phyloP scores from a whole-genome alignment of 2,888 invertebrate genomes.

The Tridacna crocea region DNA sequence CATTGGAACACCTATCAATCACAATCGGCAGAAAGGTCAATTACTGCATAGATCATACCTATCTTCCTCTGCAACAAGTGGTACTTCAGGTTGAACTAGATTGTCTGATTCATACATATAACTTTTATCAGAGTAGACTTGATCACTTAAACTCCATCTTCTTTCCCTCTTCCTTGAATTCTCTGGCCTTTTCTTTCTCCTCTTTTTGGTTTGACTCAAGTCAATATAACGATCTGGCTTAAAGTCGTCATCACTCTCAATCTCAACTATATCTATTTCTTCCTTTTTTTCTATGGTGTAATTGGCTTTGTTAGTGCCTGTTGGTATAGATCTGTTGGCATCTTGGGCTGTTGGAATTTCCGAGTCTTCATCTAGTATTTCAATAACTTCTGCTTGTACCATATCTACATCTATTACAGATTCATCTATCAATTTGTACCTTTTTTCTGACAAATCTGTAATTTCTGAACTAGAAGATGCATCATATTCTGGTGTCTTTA shows the following conservation, averaged over 20 bases:
- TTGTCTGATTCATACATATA: too few species aligned
- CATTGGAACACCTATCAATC: too few species aligned
- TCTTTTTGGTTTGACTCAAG: not conserved
- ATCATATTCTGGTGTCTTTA: too few species aligned
- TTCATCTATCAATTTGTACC: not conserved
- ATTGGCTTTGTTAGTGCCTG: too few species aligned
- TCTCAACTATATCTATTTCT: constrained; percentile 7
- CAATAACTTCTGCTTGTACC: not conserved
- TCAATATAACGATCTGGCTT: not conserved
- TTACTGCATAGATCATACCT: too few species aligned
- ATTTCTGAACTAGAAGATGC: not conserved
- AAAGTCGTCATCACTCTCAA: not conserved
- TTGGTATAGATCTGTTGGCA: not conserved
- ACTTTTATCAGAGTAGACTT: too few species aligned
- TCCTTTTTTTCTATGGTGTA: not conserved
- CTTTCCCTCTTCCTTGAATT: not conserved
- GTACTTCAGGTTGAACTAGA: too few species aligned
- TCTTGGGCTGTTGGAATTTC: not conserved
- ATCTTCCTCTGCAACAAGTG: too few species aligned
- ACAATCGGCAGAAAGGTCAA: too few species aligned
- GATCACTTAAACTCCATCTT: not conserved
- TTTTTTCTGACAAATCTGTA: not conserved
- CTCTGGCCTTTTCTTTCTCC: not conserved
- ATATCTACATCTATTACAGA: constrained; percentile 4
- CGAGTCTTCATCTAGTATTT: constrained; percentile 22